These are phyloP conservation scores for Watsonalla binaria DNA, from an alignment of 2,888 invertebrate species.

Conservation along the genomic window DNA sequence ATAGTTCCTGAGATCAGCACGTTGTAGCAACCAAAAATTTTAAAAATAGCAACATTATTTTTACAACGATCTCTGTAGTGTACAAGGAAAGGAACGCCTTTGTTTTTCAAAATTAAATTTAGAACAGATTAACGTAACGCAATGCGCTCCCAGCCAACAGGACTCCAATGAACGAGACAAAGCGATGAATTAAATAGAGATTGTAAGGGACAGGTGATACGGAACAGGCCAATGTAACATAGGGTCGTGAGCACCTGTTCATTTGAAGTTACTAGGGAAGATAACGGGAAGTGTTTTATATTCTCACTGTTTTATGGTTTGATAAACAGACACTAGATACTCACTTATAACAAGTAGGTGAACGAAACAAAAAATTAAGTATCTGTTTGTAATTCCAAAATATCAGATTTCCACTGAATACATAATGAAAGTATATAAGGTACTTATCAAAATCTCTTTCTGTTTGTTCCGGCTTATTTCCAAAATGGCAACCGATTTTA, in stretches of 20 bases:
- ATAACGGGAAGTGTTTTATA: not conserved
- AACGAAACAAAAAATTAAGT: too few species aligned
- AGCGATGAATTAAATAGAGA: slow-evolving; percentile 4
- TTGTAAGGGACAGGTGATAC: slow-evolving; percentile 11
- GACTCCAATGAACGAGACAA: slow-evolving; percentile 11
- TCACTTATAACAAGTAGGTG: too few species aligned
- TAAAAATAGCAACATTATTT: too few species aligned
- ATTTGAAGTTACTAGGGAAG: not conserved
- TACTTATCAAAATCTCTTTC: too few species aligned
- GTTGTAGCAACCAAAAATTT: too few species aligned
- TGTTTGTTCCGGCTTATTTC: too few species aligned
- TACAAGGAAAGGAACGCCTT: slow-evolving; percentile 2
- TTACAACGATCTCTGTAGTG: too few species aligned
- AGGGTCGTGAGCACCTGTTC: not conserved
- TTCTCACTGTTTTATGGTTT: not conserved
- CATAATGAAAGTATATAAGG: too few species aligned
- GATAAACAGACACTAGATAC: not conserved
- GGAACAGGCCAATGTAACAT: slow-evolving; percentile 13
- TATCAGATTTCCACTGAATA: too few species aligned
- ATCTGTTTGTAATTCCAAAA: too few species aligned
- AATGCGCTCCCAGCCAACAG: slow-evolving; percentile 7
- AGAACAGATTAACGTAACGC: slow-evolving; percentile 12
- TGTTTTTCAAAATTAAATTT: slow-evolving; percentile 22
- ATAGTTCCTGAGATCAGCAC: too few species aligned
- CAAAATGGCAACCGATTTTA: too few species aligned